phyloP scores from a whole-genome alignment of 2,888 invertebrate genomes.

The Rhingia campestris region DNA sequence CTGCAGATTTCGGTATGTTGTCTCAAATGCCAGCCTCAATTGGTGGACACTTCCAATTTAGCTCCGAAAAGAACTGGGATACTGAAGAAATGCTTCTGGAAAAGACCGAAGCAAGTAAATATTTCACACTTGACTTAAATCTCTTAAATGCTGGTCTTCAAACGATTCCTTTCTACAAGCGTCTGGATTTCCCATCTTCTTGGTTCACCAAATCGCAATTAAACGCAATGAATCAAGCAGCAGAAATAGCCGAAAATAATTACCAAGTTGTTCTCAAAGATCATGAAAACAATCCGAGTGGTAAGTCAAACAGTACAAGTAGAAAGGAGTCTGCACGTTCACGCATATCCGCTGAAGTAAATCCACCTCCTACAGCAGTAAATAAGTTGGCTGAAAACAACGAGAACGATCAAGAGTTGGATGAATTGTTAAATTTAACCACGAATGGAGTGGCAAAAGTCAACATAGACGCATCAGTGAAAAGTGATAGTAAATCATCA shows the following conservation, averaged over 20 bases:
- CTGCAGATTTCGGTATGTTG: constrained; percentile 82
- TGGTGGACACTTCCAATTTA: constrained; percentile 82
- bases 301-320: constrained; percentile 69
- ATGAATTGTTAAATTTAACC: constrained; percentile 79
- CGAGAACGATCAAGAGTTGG: constrained; percentile 78
- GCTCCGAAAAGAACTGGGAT: constrained; percentile 83
- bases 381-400: not conserved
- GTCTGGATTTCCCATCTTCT: constrained; percentile 80
- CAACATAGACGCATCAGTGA: constrained; percentile 39
- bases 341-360: not conserved
- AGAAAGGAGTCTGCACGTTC: constrained; percentile 65
- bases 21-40: constrained; percentile 80
- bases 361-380: constrained; percentile 14
- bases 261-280: constrained; percentile 78
- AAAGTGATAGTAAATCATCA: constrained; percentile 23
- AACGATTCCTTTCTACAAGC: constrained; percentile 83
- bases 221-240: constrained; percentile 78
- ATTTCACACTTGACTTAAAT: constrained; percentile 82
- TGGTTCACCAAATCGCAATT: constrained; percentile 82
- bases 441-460: constrained; percentile 73
- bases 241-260: constrained; percentile 78
- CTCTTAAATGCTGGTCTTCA: constrained; percentile 81
- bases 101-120: constrained; percentile 79
- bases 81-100: constrained; percentile 78
- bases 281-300: constrained; percentile 75